Evolutionary conservation across 37 sponge, comb jelly and placozoan genomes (phyloP).

Genomic region (Ephydatia muelleri): DNA sequence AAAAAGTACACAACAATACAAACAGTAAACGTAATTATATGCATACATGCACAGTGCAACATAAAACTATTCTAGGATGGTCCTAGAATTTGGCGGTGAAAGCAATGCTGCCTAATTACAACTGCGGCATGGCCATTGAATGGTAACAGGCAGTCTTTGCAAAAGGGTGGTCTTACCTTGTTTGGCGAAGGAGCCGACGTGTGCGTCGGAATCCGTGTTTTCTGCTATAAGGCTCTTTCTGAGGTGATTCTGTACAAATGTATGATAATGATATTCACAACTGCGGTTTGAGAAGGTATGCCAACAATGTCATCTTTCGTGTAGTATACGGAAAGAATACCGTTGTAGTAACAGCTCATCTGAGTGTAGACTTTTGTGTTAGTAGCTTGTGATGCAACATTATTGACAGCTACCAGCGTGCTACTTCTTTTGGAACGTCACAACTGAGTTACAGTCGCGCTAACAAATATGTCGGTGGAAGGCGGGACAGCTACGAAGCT

Average conservation of each 20-base stretch:
- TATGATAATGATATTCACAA: neutral
- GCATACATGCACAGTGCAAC: too few relatives aligned
- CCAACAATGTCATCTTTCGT: neutral
- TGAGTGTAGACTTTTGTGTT: neutral
- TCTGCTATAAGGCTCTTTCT: neutral
- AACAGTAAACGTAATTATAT: too few relatives aligned
- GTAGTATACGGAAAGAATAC: neutral
- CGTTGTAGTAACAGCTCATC: neutral
- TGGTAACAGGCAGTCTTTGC: too few relatives aligned
- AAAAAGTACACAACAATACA: too few relatives aligned
- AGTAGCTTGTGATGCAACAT: neutral
- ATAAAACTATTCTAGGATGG: too few relatives aligned
- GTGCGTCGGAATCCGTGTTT: neutral
- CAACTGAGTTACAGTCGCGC: neutral
- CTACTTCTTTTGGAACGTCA: neutral
- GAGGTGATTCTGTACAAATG: neutral
- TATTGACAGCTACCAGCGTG: neutral
- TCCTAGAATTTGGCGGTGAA: too few relatives aligned
- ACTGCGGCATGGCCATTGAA: too few relatives aligned
- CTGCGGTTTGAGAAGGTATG: neutral
- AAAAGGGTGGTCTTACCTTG: neutral
- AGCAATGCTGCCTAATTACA: too few relatives aligned
- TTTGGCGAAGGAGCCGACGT: neutral
- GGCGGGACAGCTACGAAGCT: slow-evolving; percentile 42
- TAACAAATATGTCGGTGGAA: slow-evolving; percentile 28